These are phyloP conservation scores for Chelonoidis abingdonii DNA, from an alignment of 2,113 vertebrate genomes.

Conservation along the genomic window DNA sequence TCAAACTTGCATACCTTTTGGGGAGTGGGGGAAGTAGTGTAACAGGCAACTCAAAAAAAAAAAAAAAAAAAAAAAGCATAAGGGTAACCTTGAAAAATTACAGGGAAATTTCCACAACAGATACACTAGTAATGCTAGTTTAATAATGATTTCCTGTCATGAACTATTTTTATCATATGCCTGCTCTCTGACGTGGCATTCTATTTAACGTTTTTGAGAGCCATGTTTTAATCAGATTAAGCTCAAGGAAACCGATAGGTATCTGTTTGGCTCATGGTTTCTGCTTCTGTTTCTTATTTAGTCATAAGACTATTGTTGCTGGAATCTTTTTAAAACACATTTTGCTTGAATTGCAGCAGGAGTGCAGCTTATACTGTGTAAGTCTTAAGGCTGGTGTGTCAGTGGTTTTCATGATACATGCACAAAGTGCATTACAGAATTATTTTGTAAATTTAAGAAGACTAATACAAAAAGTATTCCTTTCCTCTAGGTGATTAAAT, in stretches of 20 bases:
- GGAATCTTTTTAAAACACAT: slow-evolving; percentile 80
- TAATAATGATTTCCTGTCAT: slow-evolving; percentile 82
- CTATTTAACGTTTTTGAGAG: slow-evolving; percentile 80
- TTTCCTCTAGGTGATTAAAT: slow-evolving; percentile 61
- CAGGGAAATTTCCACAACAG: slow-evolving; percentile 82
- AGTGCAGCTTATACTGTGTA: slow-evolving; percentile 62
- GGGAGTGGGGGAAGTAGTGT: background rate
- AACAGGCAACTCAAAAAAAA: slow-evolving; percentile 27
- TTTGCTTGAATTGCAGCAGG: slow-evolving; percentile 79
- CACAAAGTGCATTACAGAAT: slow-evolving; percentile 30
- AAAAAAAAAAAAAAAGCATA: slow-evolving; percentile 46
- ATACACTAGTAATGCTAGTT: slow-evolving; percentile 76
- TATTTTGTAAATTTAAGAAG: slow-evolving; percentile 72
- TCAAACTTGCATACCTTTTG: slow-evolving; percentile 50
- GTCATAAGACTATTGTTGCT: slow-evolving; percentile 84
- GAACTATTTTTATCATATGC: slow-evolving; percentile 81
- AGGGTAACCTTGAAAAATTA: slow-evolving; percentile 77
- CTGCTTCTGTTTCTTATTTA: slow-evolving; percentile 86
- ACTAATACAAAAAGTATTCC: slow-evolving; percentile 47
- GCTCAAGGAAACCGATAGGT: slow-evolving; percentile 83
- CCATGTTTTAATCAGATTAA: slow-evolving; percentile 87
- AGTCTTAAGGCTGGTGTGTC: slow-evolving; percentile 58
- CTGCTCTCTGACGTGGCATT: slow-evolving; percentile 77
- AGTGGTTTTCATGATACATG: slow-evolving; percentile 59
- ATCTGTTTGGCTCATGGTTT: slow-evolving; percentile 82